phyloP scores from a whole-genome alignment of 2,797 vertebrate species.

The Amphiprion clarkii region DNA sequence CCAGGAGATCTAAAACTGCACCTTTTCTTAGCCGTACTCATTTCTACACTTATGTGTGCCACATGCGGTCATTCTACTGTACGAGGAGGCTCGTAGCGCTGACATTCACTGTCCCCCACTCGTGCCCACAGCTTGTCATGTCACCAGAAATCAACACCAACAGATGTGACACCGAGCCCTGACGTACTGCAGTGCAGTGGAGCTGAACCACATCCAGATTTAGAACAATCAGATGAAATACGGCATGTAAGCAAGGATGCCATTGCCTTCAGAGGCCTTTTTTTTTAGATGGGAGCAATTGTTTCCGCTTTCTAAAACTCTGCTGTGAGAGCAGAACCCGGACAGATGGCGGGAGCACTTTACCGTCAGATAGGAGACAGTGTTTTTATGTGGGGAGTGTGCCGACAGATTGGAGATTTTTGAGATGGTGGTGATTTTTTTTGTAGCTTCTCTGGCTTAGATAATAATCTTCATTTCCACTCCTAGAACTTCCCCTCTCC shows the following conservation, averaged over 20 bases:
- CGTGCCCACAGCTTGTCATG: conserved; percentile 51
- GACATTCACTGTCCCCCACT: conserved; percentile 11
- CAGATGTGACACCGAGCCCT: conserved; percentile 49
- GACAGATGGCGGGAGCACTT: conserved; percentile 55
- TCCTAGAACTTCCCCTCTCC: not conserved
- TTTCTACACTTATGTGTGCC: not conserved
- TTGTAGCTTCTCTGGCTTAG: not conserved
- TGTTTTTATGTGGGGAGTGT: conserved; percentile 31
- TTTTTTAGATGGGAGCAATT: conserved; percentile 21
- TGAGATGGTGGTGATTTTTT: conserved; percentile 1
- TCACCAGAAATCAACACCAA: conserved; percentile 52
- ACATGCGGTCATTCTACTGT: not conserved
- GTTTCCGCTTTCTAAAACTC: conserved; percentile 51
- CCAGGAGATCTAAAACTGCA: not conserved
- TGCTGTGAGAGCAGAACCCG: conserved; percentile 3
- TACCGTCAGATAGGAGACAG: conserved; percentile 36
- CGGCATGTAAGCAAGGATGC: conserved; percentile 48
- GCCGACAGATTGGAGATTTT: conserved; percentile 35
- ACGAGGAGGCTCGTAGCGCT: conserved; percentile 1
- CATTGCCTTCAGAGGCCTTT: conserved; percentile 27
- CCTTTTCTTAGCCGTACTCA: not conserved
- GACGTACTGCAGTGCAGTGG: conserved; percentile 23
- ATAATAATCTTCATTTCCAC: not conserved
- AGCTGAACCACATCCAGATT: conserved; percentile 32
- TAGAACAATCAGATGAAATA: conserved; percentile 59